A percentile compares a stretch with the other conserved stretches of the same genome.
Conservation (phyloP, 2,797 vertebrate genomes). For the Macropus fuliginosus region DNA sequence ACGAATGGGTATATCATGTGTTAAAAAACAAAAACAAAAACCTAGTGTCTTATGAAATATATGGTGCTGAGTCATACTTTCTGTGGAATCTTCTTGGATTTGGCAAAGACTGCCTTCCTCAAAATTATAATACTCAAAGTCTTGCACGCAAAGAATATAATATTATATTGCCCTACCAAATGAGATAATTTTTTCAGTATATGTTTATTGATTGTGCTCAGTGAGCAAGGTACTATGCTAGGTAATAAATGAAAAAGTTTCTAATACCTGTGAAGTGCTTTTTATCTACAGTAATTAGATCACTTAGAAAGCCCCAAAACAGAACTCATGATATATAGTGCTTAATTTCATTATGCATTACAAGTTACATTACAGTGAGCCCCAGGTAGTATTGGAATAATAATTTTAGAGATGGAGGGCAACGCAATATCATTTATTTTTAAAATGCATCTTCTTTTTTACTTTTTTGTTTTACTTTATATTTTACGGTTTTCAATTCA, state of each 20-base stretch:
- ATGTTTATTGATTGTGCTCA: background rate
- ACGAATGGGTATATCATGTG: background rate
- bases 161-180: background rate
- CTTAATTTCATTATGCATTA: background rate
- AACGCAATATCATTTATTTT: background rate
- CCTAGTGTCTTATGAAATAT: background rate
- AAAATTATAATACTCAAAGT: background rate
- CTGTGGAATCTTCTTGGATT: background rate
- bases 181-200: background rate
- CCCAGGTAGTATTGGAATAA: background rate
- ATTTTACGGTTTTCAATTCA: too few relatives aligned
- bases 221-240: background rate
- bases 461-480: too few relatives aligned
- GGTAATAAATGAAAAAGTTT: background rate
- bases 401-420: background rate
- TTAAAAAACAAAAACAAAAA: background rate
- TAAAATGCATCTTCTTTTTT: too few relatives aligned
- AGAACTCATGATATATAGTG: background rate
- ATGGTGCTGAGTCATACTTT: background rate
- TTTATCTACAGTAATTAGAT: background rate
- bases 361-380: background rate
- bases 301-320: background rate
- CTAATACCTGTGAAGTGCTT: background rate
- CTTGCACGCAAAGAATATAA: background rate
- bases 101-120: background rate